Conservation (phyloP, 2,113 vertebrate genomes). For the Nibea albiflora region DNA sequence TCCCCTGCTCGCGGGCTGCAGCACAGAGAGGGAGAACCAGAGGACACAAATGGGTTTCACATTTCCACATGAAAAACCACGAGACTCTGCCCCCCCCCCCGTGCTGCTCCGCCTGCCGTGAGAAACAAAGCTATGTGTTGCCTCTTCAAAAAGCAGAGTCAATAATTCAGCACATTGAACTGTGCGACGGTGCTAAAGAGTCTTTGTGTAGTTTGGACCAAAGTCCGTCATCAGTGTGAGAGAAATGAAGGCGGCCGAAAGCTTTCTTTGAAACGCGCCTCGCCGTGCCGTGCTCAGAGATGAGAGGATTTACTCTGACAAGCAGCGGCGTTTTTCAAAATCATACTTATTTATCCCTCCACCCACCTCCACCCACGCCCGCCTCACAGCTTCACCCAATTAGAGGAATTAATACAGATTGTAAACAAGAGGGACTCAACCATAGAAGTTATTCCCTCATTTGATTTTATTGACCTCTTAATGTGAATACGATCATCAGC, state of each 20-base stretch:
- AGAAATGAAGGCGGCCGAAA: background rate
- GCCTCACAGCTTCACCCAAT: slow-evolving; percentile 1
- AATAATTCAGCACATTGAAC: slow-evolving; percentile 65
- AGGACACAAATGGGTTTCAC: slow-evolving; percentile 41
- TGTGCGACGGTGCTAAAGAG: slow-evolving; percentile 23
- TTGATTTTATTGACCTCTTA: background rate
- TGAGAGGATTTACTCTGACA: slow-evolving; percentile 39
- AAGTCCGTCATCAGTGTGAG: slow-evolving; percentile 29
- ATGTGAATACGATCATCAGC: background rate
- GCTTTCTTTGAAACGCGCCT: slow-evolving; percentile 29
- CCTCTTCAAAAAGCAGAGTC: slow-evolving; percentile 40
- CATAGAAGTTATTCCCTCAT: background rate
- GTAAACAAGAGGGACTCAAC: background rate
- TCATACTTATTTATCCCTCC: slow-evolving; percentile 34
- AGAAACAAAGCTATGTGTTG: slow-evolving; percentile 41
- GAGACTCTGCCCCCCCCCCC: background rate
- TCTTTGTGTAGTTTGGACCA: slow-evolving; percentile 47
- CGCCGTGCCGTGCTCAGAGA: slow-evolving; percentile 6
- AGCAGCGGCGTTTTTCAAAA: slow-evolving; percentile 19
- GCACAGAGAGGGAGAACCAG: background rate
- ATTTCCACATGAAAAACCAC: slow-evolving; percentile 55
- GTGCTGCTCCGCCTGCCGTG: slow-evolving; percentile 1
- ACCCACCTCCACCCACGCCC: background rate
- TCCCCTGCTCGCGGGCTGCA: slow-evolving; percentile 39
- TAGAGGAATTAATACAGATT: slow-evolving; percentile 16